Evolutionary conservation across 30 jellyfish, hydroid and myxozoan genomes (phyloP), one percentile per base, ranked within the genome.

Genomic region (Cassiopea andromeda): DNA sequence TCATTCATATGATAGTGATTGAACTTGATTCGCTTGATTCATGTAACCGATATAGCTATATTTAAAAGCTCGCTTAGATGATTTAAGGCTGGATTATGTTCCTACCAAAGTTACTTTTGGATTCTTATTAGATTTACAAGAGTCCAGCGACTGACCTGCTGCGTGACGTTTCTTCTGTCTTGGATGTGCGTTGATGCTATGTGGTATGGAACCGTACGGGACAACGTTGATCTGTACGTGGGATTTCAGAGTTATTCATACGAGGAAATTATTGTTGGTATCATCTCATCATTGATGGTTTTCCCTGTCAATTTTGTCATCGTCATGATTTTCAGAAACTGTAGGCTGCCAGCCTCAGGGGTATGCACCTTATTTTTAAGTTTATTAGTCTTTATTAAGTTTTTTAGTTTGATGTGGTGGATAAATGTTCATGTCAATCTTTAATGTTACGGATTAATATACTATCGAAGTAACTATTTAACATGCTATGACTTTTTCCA

Each of bases 151-250:
- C 72, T 91, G 38, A 92, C 99, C 0, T 96, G 98, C 57, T 85
- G 97, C 54, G 90, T 92, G 60, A 92, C 99, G 64, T 88, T 96
- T 80, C 54, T 91, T 18, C 78, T 96, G 71, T 81, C 96, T 18
- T 96, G 98, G 98, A 96, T 92, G 99, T 87, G 94, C 14, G 93
- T 96, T 12, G 94, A 92, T 85, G 99, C 99, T 9, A 92, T 92
- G 98, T 96, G 99, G 99, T 96, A 80, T 73, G 97, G 93, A 27
- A 96, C 93, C 6, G 94, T 93, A n/a, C 94, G 97, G 15, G 94
- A 83, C 13, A 43, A 92, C 44, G 90, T 89, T 46, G 99, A 96
- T 81, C 54, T 96, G 43, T 89, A 84, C 73, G 84, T 96, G 61
- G 99, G 99, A 44, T 82, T 96, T 75, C 84, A 91, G 78, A 94